Percentiles rank a stretch among this genome's conserved stretches.
Evolutionary conservation across 2,113 vertebrate genomes (phyloP).

Genomic region (Ptychochromis oligacanthus): DNA sequence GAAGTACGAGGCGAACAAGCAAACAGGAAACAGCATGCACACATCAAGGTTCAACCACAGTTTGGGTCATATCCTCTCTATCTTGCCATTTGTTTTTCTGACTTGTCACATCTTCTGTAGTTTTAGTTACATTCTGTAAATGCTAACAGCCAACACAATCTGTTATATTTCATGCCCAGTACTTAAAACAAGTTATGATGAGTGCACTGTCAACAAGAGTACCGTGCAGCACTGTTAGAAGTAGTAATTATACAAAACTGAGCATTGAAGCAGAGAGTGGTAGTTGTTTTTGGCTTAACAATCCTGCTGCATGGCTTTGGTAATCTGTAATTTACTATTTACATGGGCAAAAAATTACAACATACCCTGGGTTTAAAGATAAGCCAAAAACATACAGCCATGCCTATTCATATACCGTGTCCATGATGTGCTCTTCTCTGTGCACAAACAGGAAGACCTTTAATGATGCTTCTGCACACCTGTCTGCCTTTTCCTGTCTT

Average conservation of each 20-base stretch:
- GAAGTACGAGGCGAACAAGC: slow-evolving; percentile 12
- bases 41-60: slow-evolving; percentile 50
- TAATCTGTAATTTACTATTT: slow-evolving; percentile 13
- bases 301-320: neutral
- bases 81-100: slow-evolving; percentile 31
- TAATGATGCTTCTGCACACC: slow-evolving; percentile 33
- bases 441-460: slow-evolving; percentile 39
- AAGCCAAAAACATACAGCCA: neutral
- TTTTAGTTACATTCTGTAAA: neutral
- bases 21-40: slow-evolving; percentile 77
- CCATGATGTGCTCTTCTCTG: neutral
- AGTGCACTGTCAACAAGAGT: neutral
- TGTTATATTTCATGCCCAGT: neutral
- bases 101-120: neutral
- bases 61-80: slow-evolving; percentile 68
- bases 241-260: slow-evolving; percentile 5
- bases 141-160: neutral
- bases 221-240: neutral
- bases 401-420: neutral
- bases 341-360: neutral
- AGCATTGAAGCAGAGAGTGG: neutral
- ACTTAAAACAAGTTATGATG: neutral
- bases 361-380: neutral
- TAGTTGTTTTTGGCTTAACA: neutral
- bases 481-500: slow-evolving; percentile 48